These are phyloP conservation scores for Crioceris asparagi DNA, from an alignment of 2,888 invertebrate species.

Conservation along the genomic window DNA sequence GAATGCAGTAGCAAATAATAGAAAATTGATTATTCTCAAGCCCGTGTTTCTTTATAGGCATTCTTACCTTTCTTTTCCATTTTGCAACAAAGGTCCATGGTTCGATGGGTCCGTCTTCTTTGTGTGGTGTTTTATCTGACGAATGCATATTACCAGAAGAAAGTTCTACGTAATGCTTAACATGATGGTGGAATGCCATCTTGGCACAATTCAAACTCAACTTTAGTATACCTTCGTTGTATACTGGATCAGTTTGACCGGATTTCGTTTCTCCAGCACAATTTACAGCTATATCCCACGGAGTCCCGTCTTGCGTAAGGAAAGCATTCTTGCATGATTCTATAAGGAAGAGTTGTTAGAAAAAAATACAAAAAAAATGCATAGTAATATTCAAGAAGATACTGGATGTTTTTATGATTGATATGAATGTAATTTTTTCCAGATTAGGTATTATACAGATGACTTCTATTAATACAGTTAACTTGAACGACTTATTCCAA, in stretches of 20 bases:
- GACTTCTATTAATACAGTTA: too few species aligned
- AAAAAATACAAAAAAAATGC: not conserved
- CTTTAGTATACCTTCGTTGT: conserved; percentile 78
- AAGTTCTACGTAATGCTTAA: conserved; percentile 67
- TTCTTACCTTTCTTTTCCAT: conserved; percentile 57
- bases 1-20: too few species aligned
- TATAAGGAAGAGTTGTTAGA: too few species aligned
- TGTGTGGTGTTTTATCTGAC: conserved; percentile 66
- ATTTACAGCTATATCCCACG: conserved; percentile 74
- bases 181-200: conserved; percentile 58
- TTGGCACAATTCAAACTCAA: conserved; percentile 75
- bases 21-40: too few species aligned
- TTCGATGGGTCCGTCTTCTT: conserved; percentile 64
- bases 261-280: conserved; percentile 86
- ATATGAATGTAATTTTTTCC: too few species aligned
- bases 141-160: conserved; percentile 75
- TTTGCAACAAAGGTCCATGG: conserved; percentile 80
- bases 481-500: too few species aligned
- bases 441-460: too few species aligned
- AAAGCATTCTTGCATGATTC: conserved; percentile 75
- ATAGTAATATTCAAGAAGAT: not conserved
- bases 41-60: not conserved
- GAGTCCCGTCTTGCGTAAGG: conserved; percentile 44
- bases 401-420: not conserved
- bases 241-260: conserved; percentile 81